Base-by-base conservation (phyloP, 2,797 vertebrate genomes). In the Pipistrellus kuhlii region DNA sequence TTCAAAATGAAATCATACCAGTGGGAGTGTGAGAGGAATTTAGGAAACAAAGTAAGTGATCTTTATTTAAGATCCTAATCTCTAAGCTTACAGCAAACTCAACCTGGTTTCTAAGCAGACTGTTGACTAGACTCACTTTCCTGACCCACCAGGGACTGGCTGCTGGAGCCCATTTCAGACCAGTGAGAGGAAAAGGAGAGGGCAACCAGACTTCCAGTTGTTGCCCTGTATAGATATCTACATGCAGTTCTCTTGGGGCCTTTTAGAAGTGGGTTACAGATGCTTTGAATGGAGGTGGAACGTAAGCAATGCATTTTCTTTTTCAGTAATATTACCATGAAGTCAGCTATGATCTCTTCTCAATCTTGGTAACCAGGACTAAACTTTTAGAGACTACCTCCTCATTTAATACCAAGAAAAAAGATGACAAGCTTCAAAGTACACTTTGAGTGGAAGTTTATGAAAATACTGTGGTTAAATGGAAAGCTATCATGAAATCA, bases 401-500 rank as follows among this genome's bases (percentile, higher is more conserved):
- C 25, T 93, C 14, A 18, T 93, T 71, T 71, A 48, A 85, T 77
- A 80, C n/a, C 46, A 71, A 38, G 78, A 80, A 88, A 21, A 92
- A 95, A 91, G 81, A 66, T 51, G 10, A 57, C 66, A 88, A 81
- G 48, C 89, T 97, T 94, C 87, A 94, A 88, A 90, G 85, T 85
- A 68, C 21, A 73, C 41, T 95, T 46, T 73, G 95, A 94, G 55
- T 80, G 59, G 81, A 94, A 95, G 92, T 88, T 96, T 83, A 81
- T 90, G 71, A 48, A 75, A 89, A 93, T 48, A 82, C 13, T 77
- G 69, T 64, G 86, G 86, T 96, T 88, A 57, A 57, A 46, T 72
- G 30, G 85, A 88, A 90, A 86, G 75, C 82, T 80, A 80, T 44
- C 90, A 32, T 88, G 46, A 90, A 95, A 94, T 94, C 51, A 0